phyloP scores from a whole-genome alignment of 2,113 vertebrate genomes.

The Tylochromis polylepis region DNA sequence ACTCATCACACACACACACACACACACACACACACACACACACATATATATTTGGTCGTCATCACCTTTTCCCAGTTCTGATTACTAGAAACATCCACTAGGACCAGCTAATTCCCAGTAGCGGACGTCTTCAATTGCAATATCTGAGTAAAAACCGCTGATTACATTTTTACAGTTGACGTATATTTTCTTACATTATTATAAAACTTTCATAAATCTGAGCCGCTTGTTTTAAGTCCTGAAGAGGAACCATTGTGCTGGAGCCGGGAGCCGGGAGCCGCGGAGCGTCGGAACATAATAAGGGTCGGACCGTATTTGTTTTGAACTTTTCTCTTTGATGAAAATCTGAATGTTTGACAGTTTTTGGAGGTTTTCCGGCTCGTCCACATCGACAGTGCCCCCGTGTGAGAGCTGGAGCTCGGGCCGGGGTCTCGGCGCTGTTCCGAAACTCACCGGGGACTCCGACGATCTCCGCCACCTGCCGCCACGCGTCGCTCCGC shows the following conservation, averaged over 20 bases:
- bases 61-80: not conserved
- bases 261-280: not conserved
- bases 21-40: not conserved
- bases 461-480: slow-evolving; percentile 21
- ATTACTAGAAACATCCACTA: not conserved
- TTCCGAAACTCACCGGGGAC: slow-evolving; percentile 18
- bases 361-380: accelerated
- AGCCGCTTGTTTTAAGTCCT: not conserved
- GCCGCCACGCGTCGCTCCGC: slow-evolving; percentile 34
- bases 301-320: not conserved
- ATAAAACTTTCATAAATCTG: not conserved
- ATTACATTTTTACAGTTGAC: not conserved
- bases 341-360: not conserved
- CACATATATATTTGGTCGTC: not conserved
- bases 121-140: too few relatives aligned
- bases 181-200: not conserved
- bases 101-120: not conserved
- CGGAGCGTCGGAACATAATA: not conserved
- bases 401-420: not conserved
- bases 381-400: too few relatives aligned
- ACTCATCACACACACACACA: not conserved
- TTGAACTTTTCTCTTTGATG: not conserved
- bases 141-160: not conserved
- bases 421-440: not conserved
- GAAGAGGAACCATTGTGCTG: not conserved